Base-by-base conservation (phyloP, 2,888 invertebrate species). In the Xylota sylvarum region DNA sequence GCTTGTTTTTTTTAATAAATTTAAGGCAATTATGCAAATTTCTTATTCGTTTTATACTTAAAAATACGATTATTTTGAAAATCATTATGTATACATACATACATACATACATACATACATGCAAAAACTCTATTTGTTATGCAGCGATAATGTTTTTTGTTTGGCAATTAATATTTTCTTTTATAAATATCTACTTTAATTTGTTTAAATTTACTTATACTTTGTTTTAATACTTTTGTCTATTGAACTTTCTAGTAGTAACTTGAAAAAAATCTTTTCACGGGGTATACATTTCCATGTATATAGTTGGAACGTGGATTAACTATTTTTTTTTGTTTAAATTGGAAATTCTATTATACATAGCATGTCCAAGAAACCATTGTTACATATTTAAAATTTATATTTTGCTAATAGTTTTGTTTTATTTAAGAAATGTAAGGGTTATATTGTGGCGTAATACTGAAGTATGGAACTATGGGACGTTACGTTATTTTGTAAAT, bases 301-400 rank as follows among this genome's bases (percentile, higher is more conserved):
- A 17, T 19, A 60, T 64, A 30, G 46, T 32, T 37, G 46, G 43
- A 70, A 17, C 30, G 52, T 32, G n/a, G 48, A 72, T 64, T 62
- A 7, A 27, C 62, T 70, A 55, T 52, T 78, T 40, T n/a, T 40
- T 62, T 37, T 14, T 19, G 0, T 27, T 30, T 52, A 4, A 64
- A 55, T 32, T 74, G 69, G 60, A 77, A 70, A 78, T 46, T 72
- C 37, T 79, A 7, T 65, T 56, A 58, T n/a, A n/a, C n/a, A n/a
- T 80, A 72, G 72, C 56, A 50, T 72, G 37, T 80, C 40, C 50
- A 78, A 65, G 80, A 80, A 80, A 80, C 80, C 80, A 58, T 80
- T 80, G 73, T 65, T 80, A 67, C 52, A 72, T 48, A 37, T 56
- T 52, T 60, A 46, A 56, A 58, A 37, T 72, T 77, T 69, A 69